Conservation (phyloP, 1,140 invertebrate species). For the Brachionus koreanus region DNA sequence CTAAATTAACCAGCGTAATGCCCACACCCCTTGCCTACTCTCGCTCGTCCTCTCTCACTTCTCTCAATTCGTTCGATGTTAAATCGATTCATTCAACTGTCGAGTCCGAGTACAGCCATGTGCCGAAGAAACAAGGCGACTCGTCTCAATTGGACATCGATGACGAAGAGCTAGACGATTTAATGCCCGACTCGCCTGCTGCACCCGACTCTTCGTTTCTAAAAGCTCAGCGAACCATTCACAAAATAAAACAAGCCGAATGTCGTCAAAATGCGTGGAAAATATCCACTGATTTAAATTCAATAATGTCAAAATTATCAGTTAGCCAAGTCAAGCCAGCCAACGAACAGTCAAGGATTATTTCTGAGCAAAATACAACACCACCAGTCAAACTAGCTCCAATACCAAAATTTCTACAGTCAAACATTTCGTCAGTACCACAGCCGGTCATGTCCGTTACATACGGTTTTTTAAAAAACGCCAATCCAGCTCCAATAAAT, state of each 20-base stretch:
- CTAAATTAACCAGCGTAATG: background rate
- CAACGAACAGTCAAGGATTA: background rate
- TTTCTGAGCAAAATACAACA: background rate
- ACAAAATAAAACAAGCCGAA: conserved; percentile 27
- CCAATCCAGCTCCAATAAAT: background rate
- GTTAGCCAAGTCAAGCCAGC: background rate
- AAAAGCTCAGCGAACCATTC: conserved; percentile 15
- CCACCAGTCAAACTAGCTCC: background rate
- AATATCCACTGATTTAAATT: background rate
- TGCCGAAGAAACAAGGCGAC: background rate
- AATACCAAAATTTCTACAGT: background rate
- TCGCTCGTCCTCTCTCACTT: background rate
- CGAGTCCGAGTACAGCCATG: conserved; percentile 17
- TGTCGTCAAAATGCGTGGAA: conserved; percentile 14
- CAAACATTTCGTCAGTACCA: background rate
- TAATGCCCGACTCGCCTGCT: conserved; percentile 16
- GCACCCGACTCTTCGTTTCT: conserved; percentile 28
- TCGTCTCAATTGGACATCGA: background rate
- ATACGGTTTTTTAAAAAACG: conserved; percentile 18
- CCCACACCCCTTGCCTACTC: conserved; percentile 37
- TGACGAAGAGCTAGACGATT: background rate
- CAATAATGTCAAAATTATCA: background rate
- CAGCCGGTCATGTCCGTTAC: conserved; percentile 21
- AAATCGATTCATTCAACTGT: conserved; percentile 30
- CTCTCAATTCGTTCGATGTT: conserved; percentile 12